phyloP scores from a whole-genome alignment of 2,113 vertebrate genomes.

The Eretmochelys imbricata region DNA sequence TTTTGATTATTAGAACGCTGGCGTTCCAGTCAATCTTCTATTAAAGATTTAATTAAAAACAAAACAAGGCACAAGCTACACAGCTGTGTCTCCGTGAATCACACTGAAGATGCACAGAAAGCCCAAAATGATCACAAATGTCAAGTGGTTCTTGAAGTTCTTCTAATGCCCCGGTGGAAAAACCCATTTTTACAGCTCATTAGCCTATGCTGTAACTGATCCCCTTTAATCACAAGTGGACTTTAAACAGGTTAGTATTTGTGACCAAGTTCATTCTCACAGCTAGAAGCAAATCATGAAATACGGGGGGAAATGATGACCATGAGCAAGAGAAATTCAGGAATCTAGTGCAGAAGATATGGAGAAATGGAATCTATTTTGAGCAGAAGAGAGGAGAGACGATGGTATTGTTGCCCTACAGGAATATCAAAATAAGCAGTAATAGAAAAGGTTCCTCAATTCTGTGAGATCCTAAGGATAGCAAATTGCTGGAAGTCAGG shows the following conservation, averaged over 20 bases:
- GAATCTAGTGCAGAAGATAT: neutral
- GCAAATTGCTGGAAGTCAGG: neutral
- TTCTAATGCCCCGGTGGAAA: neutral
- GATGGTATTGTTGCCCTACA: neutral
- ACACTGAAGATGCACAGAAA: neutral
- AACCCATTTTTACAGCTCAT: rapidly evolving
- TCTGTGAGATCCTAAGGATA: neutral
- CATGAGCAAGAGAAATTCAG: neutral
- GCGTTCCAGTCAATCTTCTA: rapidly evolving
- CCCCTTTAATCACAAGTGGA: neutral
- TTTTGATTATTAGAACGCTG: neutral
- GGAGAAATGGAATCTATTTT: neutral
- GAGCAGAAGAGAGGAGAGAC: neutral
- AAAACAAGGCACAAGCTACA: neutral
- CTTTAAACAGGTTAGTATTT: neutral
- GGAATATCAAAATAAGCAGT: neutral
- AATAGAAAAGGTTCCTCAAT: neutral
- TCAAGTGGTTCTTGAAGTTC: neutral
- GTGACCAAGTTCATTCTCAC: neutral
- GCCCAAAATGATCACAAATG: neutral
- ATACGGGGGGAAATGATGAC: neutral
- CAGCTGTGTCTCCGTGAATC: rapidly evolving
- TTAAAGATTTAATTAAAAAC: neutral
- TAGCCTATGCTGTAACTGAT: rapidly evolving
- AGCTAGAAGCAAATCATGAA: neutral